Base-by-base conservation (phyloP, 2,888 invertebrate genomes). In the Yponomeuta cagnagella region DNA sequence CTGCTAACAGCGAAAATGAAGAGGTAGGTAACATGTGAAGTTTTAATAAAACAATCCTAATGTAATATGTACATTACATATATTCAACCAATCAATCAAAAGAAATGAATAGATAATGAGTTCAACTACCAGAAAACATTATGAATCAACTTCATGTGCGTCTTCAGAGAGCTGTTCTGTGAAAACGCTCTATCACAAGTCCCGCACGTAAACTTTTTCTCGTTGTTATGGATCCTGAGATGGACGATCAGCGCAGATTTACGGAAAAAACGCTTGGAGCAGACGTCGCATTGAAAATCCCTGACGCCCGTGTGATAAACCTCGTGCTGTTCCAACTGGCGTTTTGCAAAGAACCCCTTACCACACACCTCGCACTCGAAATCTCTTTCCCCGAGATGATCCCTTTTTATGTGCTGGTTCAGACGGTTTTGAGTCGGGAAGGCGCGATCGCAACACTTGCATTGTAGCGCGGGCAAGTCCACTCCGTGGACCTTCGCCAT, bases 281-380 rank as follows among this genome's bases (percentile, higher is more conserved):
- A 82, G 3, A 74, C 68, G 5, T 68, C 43, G n/a, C 80, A 80
- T 8, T 79, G 77, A 30, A 82, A 85, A 9, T 83, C 79, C 52
- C 81, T 80, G 0, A 80, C 73, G 0, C 83, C 84, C 0, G 85
- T 82, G 48, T 88, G 88, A 72, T 89, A 90, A 77, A 87, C 90
- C 88, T 90, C 86, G 72, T 91, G 91, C 72, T 89, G 89, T 37
- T 88, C 76, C 69, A 82, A 85, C 72, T 90, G 89, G 68, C 86
- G 89, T 75, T 89, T 88, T 3, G 89, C 90, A 0, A 89, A 89
- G 71, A 90, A 93, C 74, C 93, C 93, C 71, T 93, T 93, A 0
- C 93, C 93, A 74, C 95, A 95, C 0, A 93, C 86, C 15, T 94
- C 93, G 74, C 95, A 94, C 4, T 77, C 79, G 58, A 84, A 82